Evolutionary conservation across 2,113 vertebrate species (phyloP), one percentile per base, ranked within the genome.

Genomic region (Myotis davidii): DNA sequence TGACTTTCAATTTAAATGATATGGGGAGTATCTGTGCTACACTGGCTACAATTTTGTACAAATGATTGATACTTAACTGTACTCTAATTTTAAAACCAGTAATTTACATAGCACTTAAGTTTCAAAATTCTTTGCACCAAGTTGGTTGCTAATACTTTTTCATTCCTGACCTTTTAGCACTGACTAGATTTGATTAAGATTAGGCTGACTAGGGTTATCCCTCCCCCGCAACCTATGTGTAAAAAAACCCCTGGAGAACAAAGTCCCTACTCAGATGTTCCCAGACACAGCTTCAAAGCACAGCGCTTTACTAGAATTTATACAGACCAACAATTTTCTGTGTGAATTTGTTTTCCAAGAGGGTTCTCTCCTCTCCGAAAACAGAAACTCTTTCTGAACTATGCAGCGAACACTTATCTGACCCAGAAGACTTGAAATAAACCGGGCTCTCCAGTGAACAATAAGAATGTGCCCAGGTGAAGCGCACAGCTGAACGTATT

Each of bases 1-100:
- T 94, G 85, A 87, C 39, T 85, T 94, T 39, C n/a, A 52, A 89
- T 91, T 69, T 52, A 84, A 67, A 23, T 73, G 73, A 69, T n/a
- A 52, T 27, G 39, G 64, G 67, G 48, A 70, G 10, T 84, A 25
- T 81, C 32, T 16, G 13, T 39, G 61, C 21, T 52, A 23, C 0
- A 11, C 1, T 6, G 64, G 70, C 59, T 54, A 64, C 72, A 18
- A 2, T 81, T 85, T 94, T 69, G 34, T 82, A 59, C 76, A 92
- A 37, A 50, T 69, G 72, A 91, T 85, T 84, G 76, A 25, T 16
- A 50, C 52, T 10, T 69, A n/a, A 45, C 52, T 34, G 25, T 48
- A n/a, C 20, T 90, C 52, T 67, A n/a, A 70, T 73, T 67, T 91
- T 59, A 79, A 79, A 52, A n/a, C n/a, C 20, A 48, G 5, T 34